Conservation (phyloP, 2,113 vertebrate genomes). For the Menura novaehollandiae region DNA sequence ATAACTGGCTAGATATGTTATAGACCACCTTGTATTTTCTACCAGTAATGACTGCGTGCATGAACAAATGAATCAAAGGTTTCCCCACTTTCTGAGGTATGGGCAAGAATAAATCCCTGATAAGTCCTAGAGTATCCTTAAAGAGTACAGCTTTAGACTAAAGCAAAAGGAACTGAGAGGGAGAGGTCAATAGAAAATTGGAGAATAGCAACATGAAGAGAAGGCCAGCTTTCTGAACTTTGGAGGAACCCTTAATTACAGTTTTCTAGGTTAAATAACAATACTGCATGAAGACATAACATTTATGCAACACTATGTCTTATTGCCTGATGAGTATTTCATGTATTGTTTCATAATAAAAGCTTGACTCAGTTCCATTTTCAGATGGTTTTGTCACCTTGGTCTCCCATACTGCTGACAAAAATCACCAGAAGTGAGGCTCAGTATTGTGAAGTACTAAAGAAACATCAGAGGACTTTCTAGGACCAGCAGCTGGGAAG, state of each 20-base stretch:
- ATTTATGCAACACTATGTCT: neutral
- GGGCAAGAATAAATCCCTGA: neutral
- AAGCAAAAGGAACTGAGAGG: neutral
- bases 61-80: neutral
- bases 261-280: neutral
- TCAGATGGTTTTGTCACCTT: neutral
- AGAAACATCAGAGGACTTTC: neutral
- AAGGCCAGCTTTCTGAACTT: neutral
- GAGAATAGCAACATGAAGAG: neutral
- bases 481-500: neutral
- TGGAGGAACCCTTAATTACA: neutral
- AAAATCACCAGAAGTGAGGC: neutral
- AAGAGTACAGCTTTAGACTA: neutral
- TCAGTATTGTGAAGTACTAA: neutral
- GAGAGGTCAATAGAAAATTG: neutral
- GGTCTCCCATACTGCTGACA: neutral
- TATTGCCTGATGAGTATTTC: neutral
- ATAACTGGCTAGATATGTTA: neutral
- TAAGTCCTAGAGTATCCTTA: neutral
- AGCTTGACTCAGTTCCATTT: neutral
- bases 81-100: neutral
- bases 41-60: neutral
- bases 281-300: neutral
- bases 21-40: neutral
- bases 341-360: conserved; percentile 28